Evolutionary conservation across 2,797 vertebrate species (phyloP).

Genomic region (Notolepis coatsorum): DNA sequence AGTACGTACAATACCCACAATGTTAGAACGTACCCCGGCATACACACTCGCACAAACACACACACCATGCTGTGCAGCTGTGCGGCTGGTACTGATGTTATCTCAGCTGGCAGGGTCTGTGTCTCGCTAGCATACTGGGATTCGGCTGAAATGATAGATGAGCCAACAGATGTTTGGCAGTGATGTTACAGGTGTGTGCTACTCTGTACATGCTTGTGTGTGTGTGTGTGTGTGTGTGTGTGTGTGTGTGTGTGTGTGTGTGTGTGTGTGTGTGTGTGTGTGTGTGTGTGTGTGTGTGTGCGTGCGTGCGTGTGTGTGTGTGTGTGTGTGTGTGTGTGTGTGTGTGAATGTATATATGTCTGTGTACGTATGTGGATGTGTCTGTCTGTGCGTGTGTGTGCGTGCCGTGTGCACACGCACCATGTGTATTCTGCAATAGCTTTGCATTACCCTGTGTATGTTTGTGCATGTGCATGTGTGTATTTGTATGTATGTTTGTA

Average conservation of each 20-base stretch:
- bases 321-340: not conserved
- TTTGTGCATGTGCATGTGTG: slow-evolving; percentile 52
- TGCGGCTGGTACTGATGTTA: slow-evolving; percentile 59
- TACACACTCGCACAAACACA: not conserved
- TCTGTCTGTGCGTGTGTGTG: not conserved
- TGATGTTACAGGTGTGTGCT: slow-evolving; percentile 29
- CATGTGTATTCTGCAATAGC: too few species aligned
- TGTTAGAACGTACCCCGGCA: not conserved
- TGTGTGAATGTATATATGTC: not conserved
- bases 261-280: too few species aligned
- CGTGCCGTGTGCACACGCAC: not conserved
- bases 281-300: too few species aligned
- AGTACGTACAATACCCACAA: too few species aligned
- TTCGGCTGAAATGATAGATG: slow-evolving; percentile 75
- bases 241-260: not conserved
- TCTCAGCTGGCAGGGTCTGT: slow-evolving; percentile 67
- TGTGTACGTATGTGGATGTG: not conserved
- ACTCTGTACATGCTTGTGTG: too few species aligned
- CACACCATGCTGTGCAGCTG: slow-evolving; percentile 62
- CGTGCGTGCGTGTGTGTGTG: too few species aligned
- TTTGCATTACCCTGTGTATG: too few species aligned
- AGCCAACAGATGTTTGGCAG: slow-evolving; percentile 77
- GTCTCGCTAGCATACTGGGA: slow-evolving; percentile 66
- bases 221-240: not conserved
- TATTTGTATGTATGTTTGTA: slow-evolving; percentile 51